These are phyloP conservation scores for Hestina assimilis DNA, from an alignment of 1,140 invertebrate genomes.

Conservation along the genomic window DNA sequence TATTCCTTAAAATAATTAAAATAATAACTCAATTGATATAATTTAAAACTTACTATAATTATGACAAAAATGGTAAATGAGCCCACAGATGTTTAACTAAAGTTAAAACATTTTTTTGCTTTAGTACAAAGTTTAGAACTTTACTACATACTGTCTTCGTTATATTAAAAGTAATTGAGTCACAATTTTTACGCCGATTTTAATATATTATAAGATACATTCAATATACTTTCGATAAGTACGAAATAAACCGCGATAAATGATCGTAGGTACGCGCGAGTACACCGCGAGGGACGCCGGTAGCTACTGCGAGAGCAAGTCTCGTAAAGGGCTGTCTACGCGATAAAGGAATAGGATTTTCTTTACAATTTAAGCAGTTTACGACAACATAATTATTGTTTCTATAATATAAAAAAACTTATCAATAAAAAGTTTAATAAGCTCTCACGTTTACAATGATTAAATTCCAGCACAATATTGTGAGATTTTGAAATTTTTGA, in stretches of 20 bases:
- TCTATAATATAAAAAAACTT: too few relatives aligned
- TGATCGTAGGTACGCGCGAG: slow-evolving; percentile 2
- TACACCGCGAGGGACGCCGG: slow-evolving; percentile 3
- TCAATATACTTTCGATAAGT: not conserved
- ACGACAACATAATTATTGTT: not conserved
- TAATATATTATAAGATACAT: not conserved
- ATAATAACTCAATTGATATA: not conserved
- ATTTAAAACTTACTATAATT: not conserved
- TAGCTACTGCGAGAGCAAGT: slow-evolving; percentile 1
- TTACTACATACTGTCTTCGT: too few relatives aligned
- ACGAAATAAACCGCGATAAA: not conserved
- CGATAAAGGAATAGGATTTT: not conserved
- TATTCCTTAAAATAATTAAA: not conserved
- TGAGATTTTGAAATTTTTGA: too few relatives aligned
- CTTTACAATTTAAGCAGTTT: not conserved
- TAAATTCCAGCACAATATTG: too few relatives aligned
- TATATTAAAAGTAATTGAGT: too few relatives aligned
- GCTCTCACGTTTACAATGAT: too few relatives aligned
- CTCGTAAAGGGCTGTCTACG: not conserved
- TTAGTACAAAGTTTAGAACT: too few relatives aligned
- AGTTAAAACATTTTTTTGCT: too few relatives aligned
- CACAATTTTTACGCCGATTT: not conserved
- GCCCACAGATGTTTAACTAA: too few relatives aligned
- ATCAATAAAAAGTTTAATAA: too few relatives aligned
- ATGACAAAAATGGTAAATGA: not conserved